Evolutionary conservation across 2,113 vertebrate species (phyloP).

Genomic region (Platichthys flesus): DNA sequence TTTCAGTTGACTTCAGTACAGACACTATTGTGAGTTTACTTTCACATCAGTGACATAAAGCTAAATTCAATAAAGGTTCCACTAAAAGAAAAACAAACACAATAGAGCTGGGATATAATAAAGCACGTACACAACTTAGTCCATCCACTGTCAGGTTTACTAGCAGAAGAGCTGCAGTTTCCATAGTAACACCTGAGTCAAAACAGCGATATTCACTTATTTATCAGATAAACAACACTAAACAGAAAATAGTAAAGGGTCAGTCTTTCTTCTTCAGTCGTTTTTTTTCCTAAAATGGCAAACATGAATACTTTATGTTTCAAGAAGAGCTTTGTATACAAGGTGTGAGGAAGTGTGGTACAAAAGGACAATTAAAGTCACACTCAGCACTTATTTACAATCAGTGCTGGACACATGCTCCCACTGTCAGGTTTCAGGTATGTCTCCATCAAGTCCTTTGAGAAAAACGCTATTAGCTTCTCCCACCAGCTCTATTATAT

Average conservation of each 20-base stretch:
- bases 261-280: not conserved
- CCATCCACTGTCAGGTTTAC: not conserved
- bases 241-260: not conserved
- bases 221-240: not conserved
- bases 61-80: too few relatives aligned
- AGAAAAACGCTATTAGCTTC: not conserved
- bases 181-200: conserved; percentile 15
- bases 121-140: not conserved
- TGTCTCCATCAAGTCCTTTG: not conserved
- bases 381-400: not conserved
- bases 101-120: not conserved
- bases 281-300: not conserved
- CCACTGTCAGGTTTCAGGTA: not conserved
- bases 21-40: not conserved
- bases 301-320: not conserved
- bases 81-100: not conserved
- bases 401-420: not conserved
- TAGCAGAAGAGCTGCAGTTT: conserved; percentile 11
- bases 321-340: not conserved
- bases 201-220: not conserved
- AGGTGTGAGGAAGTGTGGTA: too few relatives aligned
- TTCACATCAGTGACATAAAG: not conserved
- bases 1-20: not conserved
- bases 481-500: not conserved
- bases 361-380: not conserved